Base-by-base conservation (phyloP, 2,888 invertebrate species). In the Schizotus pectinicornis region DNA sequence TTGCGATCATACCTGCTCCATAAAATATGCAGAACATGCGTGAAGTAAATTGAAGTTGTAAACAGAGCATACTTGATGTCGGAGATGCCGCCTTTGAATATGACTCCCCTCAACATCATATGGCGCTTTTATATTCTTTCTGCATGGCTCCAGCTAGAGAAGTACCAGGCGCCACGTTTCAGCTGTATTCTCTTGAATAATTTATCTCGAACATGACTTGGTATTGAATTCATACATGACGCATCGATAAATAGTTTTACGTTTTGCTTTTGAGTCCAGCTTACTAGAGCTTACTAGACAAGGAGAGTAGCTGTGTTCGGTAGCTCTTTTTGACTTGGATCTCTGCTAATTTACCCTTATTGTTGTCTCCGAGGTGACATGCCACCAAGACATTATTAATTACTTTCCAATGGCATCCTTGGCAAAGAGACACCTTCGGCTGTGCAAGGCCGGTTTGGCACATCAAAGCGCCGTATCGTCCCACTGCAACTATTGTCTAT, bases 41-140 rank as follows among this genome's bases (percentile, higher is more conserved):
- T 55, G 8, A 11, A 48, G 55, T 41, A 55, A 39, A 55, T 48
- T 48, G 41, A 30, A 30, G 48, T 42, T 11, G 48, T 48, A 55
- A 55, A 50, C 50, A 51, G 45, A 51, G 51, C 56, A 56, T 56
- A 49, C 36, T 13, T 11, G 55, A 50, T 56, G 49, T 38, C 37
- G 13, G 49, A 11, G 56, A 49, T 49, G 49, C 49, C 49, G 41
- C 49, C 30, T 53, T 56, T 35, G 41, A 39, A 52, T 48, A 55
- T 55, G 55, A 53, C 32, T 31, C 43, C 33, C 31, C 43, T 34
- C 22, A 5, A 22, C 22, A 22, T 22, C 56, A 56, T 56, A 42
- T 48, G 35, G 41, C 32, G 49, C 56, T 56, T 56, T 51, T 56
- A 56, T 56, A 56, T 56, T 56, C 50, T 45, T 56, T 56, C 46